Conservation (phyloP, 2,797 vertebrate genomes). For the Centropyge bicolor region DNA sequence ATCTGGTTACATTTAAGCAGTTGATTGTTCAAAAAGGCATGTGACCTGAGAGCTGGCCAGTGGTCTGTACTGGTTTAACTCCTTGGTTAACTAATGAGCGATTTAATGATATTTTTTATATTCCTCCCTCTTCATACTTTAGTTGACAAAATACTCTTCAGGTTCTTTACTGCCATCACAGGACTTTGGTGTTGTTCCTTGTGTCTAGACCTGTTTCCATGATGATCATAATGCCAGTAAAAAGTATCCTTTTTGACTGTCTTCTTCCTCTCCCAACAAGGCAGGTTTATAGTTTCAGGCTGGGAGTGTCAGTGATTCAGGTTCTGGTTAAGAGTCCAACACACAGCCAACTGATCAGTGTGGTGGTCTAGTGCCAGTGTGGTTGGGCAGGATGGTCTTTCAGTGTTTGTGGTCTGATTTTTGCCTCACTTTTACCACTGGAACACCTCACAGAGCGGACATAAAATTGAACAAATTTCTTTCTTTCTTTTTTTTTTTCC, state of each 20-base stretch:
- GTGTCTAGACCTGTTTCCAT: constrained; percentile 45
- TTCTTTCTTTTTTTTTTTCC: constrained; percentile 5
- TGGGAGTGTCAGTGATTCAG: constrained; percentile 8
- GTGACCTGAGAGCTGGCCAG: constrained; percentile 13
- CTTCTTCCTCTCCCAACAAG: constrained; percentile 14
- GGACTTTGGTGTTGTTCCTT: constrained; percentile 17
- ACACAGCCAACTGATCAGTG: constrained; percentile 6
- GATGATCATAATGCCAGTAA: constrained; percentile 24
- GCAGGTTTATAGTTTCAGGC: constrained; percentile 32
- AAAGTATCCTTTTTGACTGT: constrained; percentile 12
- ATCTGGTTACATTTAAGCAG: not conserved
- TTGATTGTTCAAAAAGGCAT: constrained; percentile 5
- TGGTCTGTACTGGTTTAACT: constrained; percentile 29
- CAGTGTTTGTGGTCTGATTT: constrained; percentile 75
- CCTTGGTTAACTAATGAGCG: constrained; percentile 13
- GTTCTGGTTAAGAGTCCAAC: constrained; percentile 20
- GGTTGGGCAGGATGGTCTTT: constrained; percentile 56
- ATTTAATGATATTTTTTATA: constrained; percentile 18
- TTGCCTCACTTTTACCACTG: constrained; percentile 78
- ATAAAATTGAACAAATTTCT: constrained; percentile 72
- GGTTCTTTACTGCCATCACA: constrained; percentile 13
- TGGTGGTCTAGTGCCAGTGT: not conserved
- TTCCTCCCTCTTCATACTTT: constrained; percentile 1
- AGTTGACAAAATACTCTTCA: constrained; percentile 10
- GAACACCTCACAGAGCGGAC: constrained; percentile 88